Percentiles rank a stretch among this genome's conserved stretches.
Evolutionary conservation across 2,888 invertebrate genomes (phyloP).

Genomic region (Dryadula phaetusa): DNA sequence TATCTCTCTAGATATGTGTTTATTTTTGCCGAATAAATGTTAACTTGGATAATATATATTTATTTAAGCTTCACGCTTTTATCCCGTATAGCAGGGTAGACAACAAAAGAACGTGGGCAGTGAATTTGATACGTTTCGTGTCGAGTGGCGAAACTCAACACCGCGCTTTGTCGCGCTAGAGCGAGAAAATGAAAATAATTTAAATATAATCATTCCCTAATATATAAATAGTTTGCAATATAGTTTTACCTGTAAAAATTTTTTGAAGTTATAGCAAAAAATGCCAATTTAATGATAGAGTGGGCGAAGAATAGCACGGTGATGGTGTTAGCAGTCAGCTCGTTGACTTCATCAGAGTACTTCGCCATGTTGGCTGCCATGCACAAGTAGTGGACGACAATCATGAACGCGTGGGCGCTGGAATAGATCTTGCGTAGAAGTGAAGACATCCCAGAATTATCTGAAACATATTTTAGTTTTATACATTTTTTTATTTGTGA

Average conservation of each 20-base stretch:
- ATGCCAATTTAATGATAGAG: constrained; percentile 88
- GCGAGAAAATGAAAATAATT: too few species aligned
- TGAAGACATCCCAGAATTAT: constrained; percentile 74
- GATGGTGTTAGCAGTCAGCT: constrained; percentile 90
- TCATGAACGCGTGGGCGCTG: constrained; percentile 84
- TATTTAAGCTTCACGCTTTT: too few species aligned
- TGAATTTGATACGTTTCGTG: too few species aligned
- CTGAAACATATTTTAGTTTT: constrained; percentile 51
- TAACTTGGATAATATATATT: too few species aligned
- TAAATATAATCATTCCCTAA: too few species aligned
- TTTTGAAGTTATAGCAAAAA: constrained; percentile 89
- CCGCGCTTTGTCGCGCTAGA: too few species aligned
- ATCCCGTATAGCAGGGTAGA: too few species aligned
- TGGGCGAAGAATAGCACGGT: constrained; percentile 93
- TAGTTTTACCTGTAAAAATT: constrained; percentile 87
- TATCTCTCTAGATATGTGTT: too few species aligned
- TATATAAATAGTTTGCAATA: too few species aligned
- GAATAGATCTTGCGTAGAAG: constrained; percentile 86
- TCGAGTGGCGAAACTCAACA: too few species aligned
- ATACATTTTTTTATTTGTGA: neutral
- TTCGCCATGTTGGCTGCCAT: constrained; percentile 88
- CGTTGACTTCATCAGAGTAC: constrained; percentile 90
- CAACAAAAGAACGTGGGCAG: too few species aligned
- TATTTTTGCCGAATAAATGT: too few species aligned
- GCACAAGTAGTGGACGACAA: constrained; percentile 85